These are phyloP conservation scores for Urocynchramus pylzowi DNA, from an alignment of 2,113 vertebrate species.

Conservation along the genomic window DNA sequence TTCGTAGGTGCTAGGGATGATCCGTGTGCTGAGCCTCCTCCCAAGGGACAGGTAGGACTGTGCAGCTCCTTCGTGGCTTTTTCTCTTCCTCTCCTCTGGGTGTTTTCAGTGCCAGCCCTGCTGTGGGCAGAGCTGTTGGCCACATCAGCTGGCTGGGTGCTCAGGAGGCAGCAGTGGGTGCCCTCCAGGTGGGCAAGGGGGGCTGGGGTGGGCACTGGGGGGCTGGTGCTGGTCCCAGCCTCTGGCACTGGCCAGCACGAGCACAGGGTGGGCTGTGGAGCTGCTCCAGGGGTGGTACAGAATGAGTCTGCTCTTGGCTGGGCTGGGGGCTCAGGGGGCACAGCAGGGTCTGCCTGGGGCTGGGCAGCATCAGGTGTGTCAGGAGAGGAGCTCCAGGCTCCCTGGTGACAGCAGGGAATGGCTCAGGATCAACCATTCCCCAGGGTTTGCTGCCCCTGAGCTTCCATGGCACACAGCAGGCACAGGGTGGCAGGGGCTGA, in stretches of 20 bases:
- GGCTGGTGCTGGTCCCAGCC: background rate
- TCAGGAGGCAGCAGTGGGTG: background rate
- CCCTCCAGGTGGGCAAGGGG: background rate
- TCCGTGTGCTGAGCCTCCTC: background rate
- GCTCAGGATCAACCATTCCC: background rate
- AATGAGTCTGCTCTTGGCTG: rapidly evolving
- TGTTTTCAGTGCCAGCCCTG: background rate
- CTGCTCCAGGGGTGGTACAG: background rate
- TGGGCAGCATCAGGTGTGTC: rapidly evolving
- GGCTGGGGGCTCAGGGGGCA: background rate
- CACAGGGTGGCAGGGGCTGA: background rate
- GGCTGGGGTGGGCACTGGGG: background rate
- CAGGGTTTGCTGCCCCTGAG: background rate
- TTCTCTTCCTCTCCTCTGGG: background rate
- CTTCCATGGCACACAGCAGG: rapidly evolving
- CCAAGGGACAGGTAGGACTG: background rate
- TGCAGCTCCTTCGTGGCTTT: background rate
- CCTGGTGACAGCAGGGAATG: background rate
- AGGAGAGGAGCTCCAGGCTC: background rate
- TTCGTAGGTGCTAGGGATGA: background rate
- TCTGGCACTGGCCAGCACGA: rapidly evolving
- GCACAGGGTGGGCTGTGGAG: background rate
- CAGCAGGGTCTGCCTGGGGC: background rate
- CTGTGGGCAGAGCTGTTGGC: background rate
- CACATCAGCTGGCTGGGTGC: background rate